Conservation (phyloP, 2,888 invertebrate genomes). For the Pristionchus japonicus region DNA sequence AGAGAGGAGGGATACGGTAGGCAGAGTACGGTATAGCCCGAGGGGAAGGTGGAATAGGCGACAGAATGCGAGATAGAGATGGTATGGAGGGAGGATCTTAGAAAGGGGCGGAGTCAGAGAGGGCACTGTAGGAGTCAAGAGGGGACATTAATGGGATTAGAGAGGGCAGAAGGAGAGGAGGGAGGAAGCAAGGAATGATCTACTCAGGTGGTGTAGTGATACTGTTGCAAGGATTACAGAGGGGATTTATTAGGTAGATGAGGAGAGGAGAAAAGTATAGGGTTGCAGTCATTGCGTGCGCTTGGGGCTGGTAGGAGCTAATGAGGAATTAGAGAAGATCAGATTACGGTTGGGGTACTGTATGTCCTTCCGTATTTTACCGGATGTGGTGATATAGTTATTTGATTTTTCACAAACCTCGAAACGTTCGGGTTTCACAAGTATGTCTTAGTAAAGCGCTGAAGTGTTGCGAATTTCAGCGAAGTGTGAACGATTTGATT, state of each 20-base stretch:
- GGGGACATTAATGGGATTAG: constrained; percentile 33
- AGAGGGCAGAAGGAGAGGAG: background rate
- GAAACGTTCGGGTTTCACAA: too few species aligned
- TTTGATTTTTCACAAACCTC: too few species aligned
- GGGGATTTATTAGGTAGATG: constrained; percentile 27
- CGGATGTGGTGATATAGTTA: too few species aligned
- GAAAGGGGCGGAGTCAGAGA: background rate
- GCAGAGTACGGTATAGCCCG: background rate
- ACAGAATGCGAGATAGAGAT: background rate
- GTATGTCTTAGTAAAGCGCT: too few species aligned
- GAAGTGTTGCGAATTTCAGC: too few species aligned
- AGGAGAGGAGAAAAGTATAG: constrained; percentile 26
- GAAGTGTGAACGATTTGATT: background rate
- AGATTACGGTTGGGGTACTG: background rate
- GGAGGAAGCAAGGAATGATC: background rate
- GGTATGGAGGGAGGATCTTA: background rate
- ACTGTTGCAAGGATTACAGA: constrained; percentile 20
- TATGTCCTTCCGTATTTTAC: too few species aligned
- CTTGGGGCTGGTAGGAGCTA: constrained; percentile 1
- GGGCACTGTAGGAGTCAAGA: constrained; percentile 32
- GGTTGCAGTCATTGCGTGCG: constrained; percentile 15
- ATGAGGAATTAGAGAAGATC: constrained; percentile 31
- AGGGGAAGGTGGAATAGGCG: background rate
- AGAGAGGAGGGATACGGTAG: background rate
- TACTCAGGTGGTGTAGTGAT: constrained; percentile 37